Evolutionary conservation across 1,140 invertebrate genomes (phyloP).

Genomic region (Drosophila novamexicana): DNA sequence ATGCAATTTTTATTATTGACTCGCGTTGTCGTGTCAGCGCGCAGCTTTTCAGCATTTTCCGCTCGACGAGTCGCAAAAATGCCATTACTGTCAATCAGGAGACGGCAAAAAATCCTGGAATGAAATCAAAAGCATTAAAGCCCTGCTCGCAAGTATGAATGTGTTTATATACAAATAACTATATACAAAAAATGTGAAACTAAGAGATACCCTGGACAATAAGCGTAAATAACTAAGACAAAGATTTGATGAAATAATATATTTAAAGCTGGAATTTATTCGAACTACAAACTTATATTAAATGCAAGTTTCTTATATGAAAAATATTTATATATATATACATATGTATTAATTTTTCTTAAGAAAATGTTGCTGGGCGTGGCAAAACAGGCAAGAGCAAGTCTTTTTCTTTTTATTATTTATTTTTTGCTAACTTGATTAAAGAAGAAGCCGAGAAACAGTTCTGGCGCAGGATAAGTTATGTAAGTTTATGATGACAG

Average conservation of each 20-base stretch:
- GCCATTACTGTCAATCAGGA: conserved; percentile 80
- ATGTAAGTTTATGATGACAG: background rate
- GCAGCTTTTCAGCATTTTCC: conserved; percentile 78
- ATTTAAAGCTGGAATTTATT: background rate
- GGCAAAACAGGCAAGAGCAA: background rate
- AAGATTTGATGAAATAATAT: background rate
- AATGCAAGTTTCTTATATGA: too few relatives aligned
- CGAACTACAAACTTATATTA: background rate
- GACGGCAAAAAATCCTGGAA: conserved; percentile 52
- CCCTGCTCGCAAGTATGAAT: conserved; percentile 14
- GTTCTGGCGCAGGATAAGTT: background rate
- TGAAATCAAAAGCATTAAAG: conserved; percentile 65
- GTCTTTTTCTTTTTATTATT: background rate
- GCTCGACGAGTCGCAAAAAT: conserved; percentile 77
- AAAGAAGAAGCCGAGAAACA: background rate
- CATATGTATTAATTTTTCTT: too few relatives aligned
- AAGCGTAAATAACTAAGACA: background rate
- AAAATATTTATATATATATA: too few relatives aligned
- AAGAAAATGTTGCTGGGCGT: background rate
- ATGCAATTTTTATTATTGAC: conserved; percentile 82
- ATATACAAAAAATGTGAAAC: background rate
- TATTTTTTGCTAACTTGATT: conserved; percentile 1
- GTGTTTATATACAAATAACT: conserved; percentile 1
- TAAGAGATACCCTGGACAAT: background rate
- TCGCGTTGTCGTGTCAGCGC: conserved; percentile 68